phyloP scores from a whole-genome alignment of 2,888 invertebrate species.

The Ceratothoa steindachneri region DNA sequence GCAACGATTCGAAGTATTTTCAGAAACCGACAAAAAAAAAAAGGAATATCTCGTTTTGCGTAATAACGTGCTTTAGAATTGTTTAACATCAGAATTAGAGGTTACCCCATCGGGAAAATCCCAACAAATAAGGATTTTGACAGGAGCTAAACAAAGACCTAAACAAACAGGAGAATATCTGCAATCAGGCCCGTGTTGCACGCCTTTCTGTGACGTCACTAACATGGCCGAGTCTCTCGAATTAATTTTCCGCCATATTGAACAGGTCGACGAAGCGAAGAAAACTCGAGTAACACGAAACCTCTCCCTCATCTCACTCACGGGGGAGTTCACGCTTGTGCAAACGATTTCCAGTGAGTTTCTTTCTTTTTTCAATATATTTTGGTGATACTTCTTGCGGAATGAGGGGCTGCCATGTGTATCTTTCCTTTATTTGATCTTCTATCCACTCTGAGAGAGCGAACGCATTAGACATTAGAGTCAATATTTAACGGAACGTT shows the following conservation, averaged over 20 bases:
- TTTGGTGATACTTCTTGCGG: not conserved
- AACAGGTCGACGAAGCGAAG: not conserved
- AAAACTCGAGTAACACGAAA: not conserved
- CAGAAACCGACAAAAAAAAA: too few relatives aligned
- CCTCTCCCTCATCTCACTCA: too few relatives aligned
- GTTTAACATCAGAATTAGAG: too few relatives aligned
- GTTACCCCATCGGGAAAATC: too few relatives aligned
- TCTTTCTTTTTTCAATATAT: not conserved
- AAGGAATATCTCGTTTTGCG: too few relatives aligned
- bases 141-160: not conserved
- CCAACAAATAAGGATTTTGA: too few relatives aligned
- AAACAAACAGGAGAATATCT: not conserved
- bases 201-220: not conserved
- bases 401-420: too few relatives aligned
- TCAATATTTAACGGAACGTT: slow-evolving; percentile 1
- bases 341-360: not conserved
- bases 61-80: too few relatives aligned
- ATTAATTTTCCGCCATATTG: not conserved
- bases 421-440: not conserved
- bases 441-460: not conserved
- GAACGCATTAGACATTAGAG: not conserved
- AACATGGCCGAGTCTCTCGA: not conserved
- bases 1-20: too few relatives aligned
- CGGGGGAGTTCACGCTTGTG: not conserved
- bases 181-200: not conserved